Percentiles rank a stretch among this genome's conserved stretches.
Evolutionary conservation across 92 coral and sea anemone species (phyloP).

Genomic region (Heliopora coerulea): DNA sequence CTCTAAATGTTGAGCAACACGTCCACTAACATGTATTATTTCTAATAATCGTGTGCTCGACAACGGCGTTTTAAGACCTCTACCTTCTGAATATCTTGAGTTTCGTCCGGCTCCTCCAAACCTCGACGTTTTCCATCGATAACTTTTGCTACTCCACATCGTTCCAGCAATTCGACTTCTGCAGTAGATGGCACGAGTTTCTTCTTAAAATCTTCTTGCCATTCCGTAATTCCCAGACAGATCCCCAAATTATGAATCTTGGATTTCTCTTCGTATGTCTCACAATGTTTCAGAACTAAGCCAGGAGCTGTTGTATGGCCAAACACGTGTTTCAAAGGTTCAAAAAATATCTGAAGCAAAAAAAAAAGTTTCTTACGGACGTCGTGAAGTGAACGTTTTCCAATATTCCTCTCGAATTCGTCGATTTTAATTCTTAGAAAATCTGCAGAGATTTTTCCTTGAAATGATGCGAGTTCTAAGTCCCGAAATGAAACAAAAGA

Average conservation of each 20-base stretch:
- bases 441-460: no score
- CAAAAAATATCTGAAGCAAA: conserved; percentile 64
- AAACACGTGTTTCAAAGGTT: conserved; percentile 67
- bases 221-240: conserved; percentile 67
- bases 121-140: background rate
- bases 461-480: no score
- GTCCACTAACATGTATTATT: no score
- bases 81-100: background rate
- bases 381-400: background rate
- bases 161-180: conserved; percentile 17
- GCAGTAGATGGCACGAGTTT: background rate
- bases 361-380: background rate
- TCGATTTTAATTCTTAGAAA: no score
- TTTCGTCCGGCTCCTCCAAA: background rate
- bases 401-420: no score
- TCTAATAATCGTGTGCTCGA: no score
- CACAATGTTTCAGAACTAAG: conserved; percentile 66
- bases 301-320: conserved; percentile 63
- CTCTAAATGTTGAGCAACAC: no score
- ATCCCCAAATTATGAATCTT: conserved; percentile 75
- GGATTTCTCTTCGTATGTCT: conserved; percentile 58
- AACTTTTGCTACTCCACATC: conserved; percentile 2
- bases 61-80: no score
- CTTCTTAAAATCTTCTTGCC: conserved; percentile 70
- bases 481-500: no score